phyloP scores from a whole-genome alignment of 1,140 invertebrate genomes.

The Tribolium madens region DNA sequence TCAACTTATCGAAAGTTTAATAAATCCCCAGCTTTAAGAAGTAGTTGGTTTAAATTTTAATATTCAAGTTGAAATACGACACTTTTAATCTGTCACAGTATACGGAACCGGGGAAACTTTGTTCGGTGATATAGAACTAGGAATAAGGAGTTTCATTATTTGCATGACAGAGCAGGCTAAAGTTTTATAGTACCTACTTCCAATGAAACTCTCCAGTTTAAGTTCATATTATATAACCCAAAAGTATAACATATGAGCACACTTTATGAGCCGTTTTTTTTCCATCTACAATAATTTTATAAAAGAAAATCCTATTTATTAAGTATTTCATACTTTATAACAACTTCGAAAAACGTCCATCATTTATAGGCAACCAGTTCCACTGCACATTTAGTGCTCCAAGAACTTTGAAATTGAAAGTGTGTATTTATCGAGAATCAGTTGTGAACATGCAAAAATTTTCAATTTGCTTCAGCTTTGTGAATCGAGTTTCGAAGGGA shows the following conservation, averaged over 20 bases:
- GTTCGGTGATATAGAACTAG: conserved; percentile 41
- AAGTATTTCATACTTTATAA: conserved; percentile 4
- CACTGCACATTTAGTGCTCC: too few species aligned
- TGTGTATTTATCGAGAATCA: too few species aligned
- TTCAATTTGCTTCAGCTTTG: neutral
- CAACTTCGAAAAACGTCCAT: neutral
- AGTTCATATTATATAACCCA: conserved; percentile 33
- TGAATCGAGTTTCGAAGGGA: neutral
- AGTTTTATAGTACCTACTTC: conserved; percentile 42
- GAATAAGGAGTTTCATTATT: conserved; percentile 45
- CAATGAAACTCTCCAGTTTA: conserved; percentile 38
- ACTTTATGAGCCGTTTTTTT: conserved; percentile 12
- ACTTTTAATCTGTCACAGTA: conserved; percentile 44
- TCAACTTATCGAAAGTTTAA: conserved; percentile 30
- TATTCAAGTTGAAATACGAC: conserved; percentile 41
- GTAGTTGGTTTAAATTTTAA: conserved; percentile 40
- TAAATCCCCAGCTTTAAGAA: conserved; percentile 15
- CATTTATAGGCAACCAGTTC: too few species aligned
- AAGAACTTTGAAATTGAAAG: too few species aligned
- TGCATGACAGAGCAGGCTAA: conserved; percentile 40
- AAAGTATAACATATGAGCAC: conserved; percentile 21
- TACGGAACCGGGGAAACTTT: conserved; percentile 31
- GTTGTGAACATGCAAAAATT: too few species aligned
- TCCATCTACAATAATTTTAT: neutral
- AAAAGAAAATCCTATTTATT: conserved; percentile 14